Evolutionary conservation across 2,113 vertebrate species (phyloP).

Genomic region (Centrocercus urophasianus): DNA sequence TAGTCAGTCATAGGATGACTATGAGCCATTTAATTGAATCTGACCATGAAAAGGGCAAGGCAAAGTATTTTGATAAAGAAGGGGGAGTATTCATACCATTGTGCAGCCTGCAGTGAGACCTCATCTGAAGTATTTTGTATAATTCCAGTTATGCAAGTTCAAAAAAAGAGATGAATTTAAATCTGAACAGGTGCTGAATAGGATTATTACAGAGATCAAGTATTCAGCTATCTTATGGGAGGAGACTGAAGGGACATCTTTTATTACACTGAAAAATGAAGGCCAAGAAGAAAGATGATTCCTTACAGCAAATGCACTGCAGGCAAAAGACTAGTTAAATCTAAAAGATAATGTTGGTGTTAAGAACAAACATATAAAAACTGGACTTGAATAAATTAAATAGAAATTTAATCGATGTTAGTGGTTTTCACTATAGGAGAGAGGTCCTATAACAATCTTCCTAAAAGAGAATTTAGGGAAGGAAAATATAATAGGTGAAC

Average conservation of each 20-base stretch:
- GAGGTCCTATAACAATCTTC: neutral
- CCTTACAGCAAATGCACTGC: neutral
- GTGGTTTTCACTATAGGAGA: neutral
- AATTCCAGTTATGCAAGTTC: neutral
- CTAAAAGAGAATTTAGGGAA: neutral
- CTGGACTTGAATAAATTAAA: neutral
- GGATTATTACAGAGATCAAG: neutral
- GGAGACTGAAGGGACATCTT: neutral
- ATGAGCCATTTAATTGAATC: constrained; percentile 29
- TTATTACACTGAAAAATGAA: neutral
- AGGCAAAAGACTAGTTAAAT: neutral
- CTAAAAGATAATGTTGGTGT: neutral
- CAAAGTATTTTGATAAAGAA: neutral
- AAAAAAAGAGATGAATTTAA: neutral
- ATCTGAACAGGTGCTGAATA: neutral
- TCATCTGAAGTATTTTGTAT: neutral
- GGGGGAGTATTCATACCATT: neutral
- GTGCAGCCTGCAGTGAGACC: neutral
- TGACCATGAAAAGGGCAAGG: constrained; percentile 42
- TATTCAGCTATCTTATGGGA: neutral
- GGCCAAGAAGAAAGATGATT: neutral
- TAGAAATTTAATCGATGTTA: neutral
- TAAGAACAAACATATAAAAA: constrained; percentile 4
- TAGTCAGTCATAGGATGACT: neutral
- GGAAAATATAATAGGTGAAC: neutral